Conservation (phyloP, 2,888 invertebrate genomes). For the Drosophila nr. perissopoda region DNA sequence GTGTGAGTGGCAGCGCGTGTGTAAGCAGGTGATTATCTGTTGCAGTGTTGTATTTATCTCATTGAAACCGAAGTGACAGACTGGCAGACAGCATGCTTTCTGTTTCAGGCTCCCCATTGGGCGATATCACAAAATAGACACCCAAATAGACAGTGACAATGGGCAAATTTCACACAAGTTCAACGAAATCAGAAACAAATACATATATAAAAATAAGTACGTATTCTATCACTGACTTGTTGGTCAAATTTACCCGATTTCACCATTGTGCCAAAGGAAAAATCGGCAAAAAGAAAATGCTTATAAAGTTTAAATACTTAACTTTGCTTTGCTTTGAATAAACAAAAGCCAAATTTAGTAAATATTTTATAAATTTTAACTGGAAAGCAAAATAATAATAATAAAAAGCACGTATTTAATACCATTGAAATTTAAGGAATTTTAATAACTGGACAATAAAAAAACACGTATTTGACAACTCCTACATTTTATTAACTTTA, state of each 20-base stretch:
- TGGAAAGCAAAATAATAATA: neutral
- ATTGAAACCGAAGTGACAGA: constrained; percentile 58
- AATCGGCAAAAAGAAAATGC: constrained; percentile 8
- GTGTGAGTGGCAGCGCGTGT: constrained; percentile 47
- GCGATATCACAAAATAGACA: constrained; percentile 27
- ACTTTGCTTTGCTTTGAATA: neutral
- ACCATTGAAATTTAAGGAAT: neutral
- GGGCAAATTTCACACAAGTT: constrained; percentile 25
- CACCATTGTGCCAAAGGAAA: constrained; percentile 17
- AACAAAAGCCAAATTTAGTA: neutral
- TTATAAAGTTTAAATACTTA: constrained; percentile 5
- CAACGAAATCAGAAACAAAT: constrained; percentile 14
- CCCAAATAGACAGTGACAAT: constrained; percentile 38
- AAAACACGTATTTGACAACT: neutral
- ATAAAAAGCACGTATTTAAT: neutral
- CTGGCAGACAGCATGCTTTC: constrained; percentile 45
- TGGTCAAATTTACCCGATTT: neutral
- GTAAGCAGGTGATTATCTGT: constrained; percentile 80
- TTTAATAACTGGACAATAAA: neutral
- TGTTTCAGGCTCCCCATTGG: constrained; percentile 35
- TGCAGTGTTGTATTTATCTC: constrained; percentile 77
- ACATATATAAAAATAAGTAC: neutral
- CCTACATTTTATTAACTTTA: neutral
- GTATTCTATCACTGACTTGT: constrained; percentile 12
- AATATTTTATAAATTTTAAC: neutral